Percentiles rank a stretch among this genome's conserved stretches.
phyloP scores from a whole-genome alignment of 2,888 invertebrate species.

The Meganola albula region DNA sequence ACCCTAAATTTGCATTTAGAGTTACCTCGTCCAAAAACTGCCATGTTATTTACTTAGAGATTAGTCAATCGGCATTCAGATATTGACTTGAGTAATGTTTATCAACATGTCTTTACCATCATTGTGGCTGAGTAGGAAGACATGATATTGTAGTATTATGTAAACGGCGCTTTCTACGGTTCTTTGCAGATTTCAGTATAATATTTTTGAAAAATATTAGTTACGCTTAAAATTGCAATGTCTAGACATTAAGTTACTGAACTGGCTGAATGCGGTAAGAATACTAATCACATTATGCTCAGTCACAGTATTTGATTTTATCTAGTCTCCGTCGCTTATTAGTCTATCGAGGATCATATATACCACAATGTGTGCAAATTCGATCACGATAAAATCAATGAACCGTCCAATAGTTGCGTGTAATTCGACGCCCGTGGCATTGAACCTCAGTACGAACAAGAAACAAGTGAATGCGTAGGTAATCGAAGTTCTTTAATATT shows the following conservation, averaged over 20 bases:
- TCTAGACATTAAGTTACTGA: slow-evolving; percentile 1
- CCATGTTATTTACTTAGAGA: no score
- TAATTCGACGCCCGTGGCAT: slow-evolving; percentile 54
- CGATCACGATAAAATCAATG: slow-evolving; percentile 54
- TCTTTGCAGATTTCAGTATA: not conserved
- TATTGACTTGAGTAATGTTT: no score
- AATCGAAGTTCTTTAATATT: slow-evolving; percentile 54
- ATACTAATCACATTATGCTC: slow-evolving; percentile 18
- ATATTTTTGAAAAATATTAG: slow-evolving; percentile 1
- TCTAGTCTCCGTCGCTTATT: slow-evolving; percentile 27
- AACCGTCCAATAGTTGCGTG: slow-evolving; percentile 49
- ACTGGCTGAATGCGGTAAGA: slow-evolving; percentile 8
- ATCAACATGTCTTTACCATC: no score
- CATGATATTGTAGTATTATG: no score
- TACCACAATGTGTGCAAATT: slow-evolving; percentile 56
- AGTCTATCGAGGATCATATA: slow-evolving; percentile 48
- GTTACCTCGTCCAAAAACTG: no score
- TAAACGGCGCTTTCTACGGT: no score
- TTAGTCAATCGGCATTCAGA: no score
- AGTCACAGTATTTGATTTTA: slow-evolving; percentile 21
- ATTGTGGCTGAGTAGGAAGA: no score
- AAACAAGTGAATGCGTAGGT: slow-evolving; percentile 39
- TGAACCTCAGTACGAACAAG: slow-evolving; percentile 54
- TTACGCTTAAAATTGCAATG: slow-evolving; percentile 3
- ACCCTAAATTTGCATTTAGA: no score